Percentiles rank a stretch among this genome's conserved stretches.
phyloP scores from a whole-genome alignment of 1,140 invertebrate genomes.

The Aphelenchoides avenae region DNA sequence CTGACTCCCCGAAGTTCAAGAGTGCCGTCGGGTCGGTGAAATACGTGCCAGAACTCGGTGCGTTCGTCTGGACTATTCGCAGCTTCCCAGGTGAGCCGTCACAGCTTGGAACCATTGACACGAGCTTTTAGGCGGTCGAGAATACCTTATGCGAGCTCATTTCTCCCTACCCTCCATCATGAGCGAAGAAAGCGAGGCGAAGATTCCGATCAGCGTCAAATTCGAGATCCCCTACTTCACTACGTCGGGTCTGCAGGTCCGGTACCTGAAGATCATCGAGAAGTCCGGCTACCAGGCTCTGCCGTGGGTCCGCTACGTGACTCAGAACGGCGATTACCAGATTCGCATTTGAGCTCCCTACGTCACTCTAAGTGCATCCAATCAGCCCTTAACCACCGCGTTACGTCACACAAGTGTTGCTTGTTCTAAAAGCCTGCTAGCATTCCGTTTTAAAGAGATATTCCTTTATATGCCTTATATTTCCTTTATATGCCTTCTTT shows the following conservation, averaged over 20 bases:
- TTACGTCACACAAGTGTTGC: too few species aligned
- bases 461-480: too few species aligned
- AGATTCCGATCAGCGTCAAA: constrained; percentile 96
- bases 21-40: constrained; percentile 65
- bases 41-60: constrained; percentile 65
- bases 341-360: constrained; percentile 74
- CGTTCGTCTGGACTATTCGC: constrained; percentile 65
- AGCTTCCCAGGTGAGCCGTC: constrained; percentile 54
- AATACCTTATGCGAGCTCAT: constrained; percentile 97
- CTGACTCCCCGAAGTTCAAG: constrained; percentile 65
- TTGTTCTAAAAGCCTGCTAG: too few species aligned
- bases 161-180: constrained; percentile 84
- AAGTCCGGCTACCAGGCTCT: constrained; percentile 98
- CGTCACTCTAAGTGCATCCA: too few species aligned
- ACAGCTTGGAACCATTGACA: constrained; percentile 6
- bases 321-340: constrained; percentile 98
- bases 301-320: constrained; percentile 93
- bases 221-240: constrained; percentile 99
- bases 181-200: constrained; percentile 88
- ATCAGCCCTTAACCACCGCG: too few species aligned
- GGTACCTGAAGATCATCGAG: constrained; percentile 98
- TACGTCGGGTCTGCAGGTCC: constrained; percentile 81
- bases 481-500: too few species aligned
- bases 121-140: constrained; percentile 73
- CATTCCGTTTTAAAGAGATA: too few species aligned